Evolutionary conservation across 2,113 vertebrate genomes (phyloP), one percentile per base, ranked within the genome.

Genomic region (Aphyosemion australe): DNA sequence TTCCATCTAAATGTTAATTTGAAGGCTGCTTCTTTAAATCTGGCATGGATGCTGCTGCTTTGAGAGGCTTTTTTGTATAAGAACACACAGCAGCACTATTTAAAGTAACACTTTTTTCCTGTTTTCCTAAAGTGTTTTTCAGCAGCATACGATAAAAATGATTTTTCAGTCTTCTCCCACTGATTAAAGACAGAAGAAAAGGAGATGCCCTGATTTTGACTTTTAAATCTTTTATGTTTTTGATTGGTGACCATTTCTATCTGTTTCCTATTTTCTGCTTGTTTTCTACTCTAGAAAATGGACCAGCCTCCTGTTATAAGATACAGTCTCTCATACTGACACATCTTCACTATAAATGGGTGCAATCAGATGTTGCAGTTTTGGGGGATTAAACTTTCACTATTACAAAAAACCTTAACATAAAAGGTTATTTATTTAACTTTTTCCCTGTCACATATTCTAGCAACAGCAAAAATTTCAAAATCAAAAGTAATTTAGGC

Each of bases 1-100:
- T 84, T 84, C 69, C 73, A 90, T 90, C 86, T 89, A 88, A 86
- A 90, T 90, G 88, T 90, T 87, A 88, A 92, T 91, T 89, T 84
- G 71, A 80, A 78, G 71, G 37, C 72, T 80, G 72, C 65, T 84
- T 73, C 65, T 74, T 83, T 69, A 76, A 76, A 79, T 70, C 70
- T 79, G 64, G 59, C 69, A 12, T 51, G 31, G 76, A 77, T 61
- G 43, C 53, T 79, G 77, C 85, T 79, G 61, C 51, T 65, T 61
- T 60, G 72, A 82, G 70, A 69, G 61, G 26, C 26, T 26, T 57
- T 72, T 80, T 80, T 78, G 73, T 65, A 67, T 74, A 65, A 69
- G 41, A 66, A 34, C 50, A 9, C 0, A 0, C 59, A 15, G 59
- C 61, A 39, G 53, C 71, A 52, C 16, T 50, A 2, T 21, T 34